Conservation (phyloP, 1,140 invertebrate genomes). For the Agrilus planipennis region DNA sequence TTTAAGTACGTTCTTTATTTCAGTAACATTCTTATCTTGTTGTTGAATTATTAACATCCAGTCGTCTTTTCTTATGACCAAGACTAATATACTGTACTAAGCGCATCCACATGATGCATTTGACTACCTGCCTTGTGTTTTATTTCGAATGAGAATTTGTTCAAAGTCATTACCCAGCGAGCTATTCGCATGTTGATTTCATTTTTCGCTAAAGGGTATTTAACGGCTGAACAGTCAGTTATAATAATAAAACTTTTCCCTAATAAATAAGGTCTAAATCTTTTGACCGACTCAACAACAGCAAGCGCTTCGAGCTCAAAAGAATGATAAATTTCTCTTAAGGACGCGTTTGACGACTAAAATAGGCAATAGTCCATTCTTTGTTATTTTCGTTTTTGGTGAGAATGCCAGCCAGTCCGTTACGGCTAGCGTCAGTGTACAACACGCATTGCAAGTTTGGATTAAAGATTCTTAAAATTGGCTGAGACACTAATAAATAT, state of each 20-base stretch:
- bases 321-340: constrained; percentile 6
- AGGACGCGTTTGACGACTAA: constrained; percentile 9
- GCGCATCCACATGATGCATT: constrained; percentile 6
- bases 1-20: constrained; percentile 3
- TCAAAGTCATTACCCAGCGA: constrained; percentile 16
- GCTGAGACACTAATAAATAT: constrained; percentile 7
- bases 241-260: constrained; percentile 10
- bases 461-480: background rate
- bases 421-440: constrained; percentile 18
- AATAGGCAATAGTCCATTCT: background rate
- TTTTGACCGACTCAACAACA: too few relatives aligned
- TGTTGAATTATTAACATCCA: constrained; percentile 7
- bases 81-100: constrained; percentile 9
- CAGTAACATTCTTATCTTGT: background rate
- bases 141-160: constrained; percentile 11
- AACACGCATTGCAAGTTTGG: constrained; percentile 15
- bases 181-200: constrained; percentile 17
- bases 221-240: constrained; percentile 18
- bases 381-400: constrained; percentile 9
- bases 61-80: constrained; percentile 8
- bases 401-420: constrained; percentile 17
- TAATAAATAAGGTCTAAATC: too few relatives aligned
- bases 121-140: constrained; percentile 11
- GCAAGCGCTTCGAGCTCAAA: constrained; percentile 3
- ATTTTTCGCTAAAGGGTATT: constrained; percentile 10